These are phyloP conservation scores for Tanytarsus gracilentus DNA, from an alignment of 2,888 invertebrate genomes.

Conservation along the genomic window DNA sequence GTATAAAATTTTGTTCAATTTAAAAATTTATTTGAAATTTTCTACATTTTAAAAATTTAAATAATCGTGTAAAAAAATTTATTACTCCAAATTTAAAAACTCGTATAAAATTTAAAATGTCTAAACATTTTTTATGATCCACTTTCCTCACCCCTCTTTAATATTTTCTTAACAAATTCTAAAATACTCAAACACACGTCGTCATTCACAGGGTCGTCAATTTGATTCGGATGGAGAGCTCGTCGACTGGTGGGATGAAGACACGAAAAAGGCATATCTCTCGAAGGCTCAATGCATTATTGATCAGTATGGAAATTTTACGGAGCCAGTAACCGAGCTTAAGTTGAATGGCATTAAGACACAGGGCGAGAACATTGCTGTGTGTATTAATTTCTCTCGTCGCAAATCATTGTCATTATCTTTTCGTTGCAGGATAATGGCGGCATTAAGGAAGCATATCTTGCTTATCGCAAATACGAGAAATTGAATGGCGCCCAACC, in stretches of 20 bases:
- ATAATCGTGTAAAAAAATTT: conserved; percentile 12
- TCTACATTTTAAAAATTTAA: conserved; percentile 13
- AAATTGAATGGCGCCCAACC: conserved; percentile 56
- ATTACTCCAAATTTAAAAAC: conserved; percentile 30
- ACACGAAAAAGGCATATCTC: conserved; percentile 73
- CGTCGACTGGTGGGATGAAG: conserved; percentile 85
- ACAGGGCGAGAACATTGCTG: conserved; percentile 91
- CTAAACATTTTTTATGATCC: too few relatives aligned
- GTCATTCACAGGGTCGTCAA: conserved; percentile 62
- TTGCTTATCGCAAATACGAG: conserved; percentile 70
- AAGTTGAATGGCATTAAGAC: conserved; percentile 83
- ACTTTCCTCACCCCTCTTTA: too few relatives aligned
- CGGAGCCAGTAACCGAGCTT: conserved; percentile 63
- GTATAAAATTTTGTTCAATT: too few relatives aligned
- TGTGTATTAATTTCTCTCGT: conserved; percentile 21
- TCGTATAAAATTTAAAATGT: too few relatives aligned
- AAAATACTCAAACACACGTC: too few relatives aligned
- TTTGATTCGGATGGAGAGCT: conserved; percentile 90
- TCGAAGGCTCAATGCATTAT: conserved; percentile 84
- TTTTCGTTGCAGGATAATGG: conserved; percentile 43
- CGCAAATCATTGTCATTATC: neutral
- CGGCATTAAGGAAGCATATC: conserved; percentile 82
- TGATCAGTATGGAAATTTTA: conserved; percentile 86
- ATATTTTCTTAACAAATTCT: too few relatives aligned
- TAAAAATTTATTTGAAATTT: too few relatives aligned